phyloP scores from a whole-genome alignment of 2,888 invertebrate genomes.

The Nasonovia ribisnigri region DNA sequence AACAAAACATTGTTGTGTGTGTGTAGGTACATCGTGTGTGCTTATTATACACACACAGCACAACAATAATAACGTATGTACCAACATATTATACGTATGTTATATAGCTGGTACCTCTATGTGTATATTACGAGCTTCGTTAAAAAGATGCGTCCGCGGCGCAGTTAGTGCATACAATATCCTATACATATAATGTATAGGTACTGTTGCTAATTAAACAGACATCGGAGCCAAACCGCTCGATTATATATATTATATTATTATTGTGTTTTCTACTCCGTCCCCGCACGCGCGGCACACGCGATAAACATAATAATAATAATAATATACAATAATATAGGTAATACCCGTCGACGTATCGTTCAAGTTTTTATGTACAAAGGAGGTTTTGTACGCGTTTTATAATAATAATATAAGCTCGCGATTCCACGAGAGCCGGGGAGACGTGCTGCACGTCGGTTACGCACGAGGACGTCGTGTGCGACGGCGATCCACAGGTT shows the following conservation, averaged over 20 bases:
- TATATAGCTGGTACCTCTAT: background rate
- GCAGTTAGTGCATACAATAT: background rate
- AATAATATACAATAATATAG: too few species aligned
- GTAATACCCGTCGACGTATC: background rate
- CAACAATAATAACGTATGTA: background rate
- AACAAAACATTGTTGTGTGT: background rate
- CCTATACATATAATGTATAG: background rate
- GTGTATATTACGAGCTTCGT: background rate
- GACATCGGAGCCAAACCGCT: background rate
- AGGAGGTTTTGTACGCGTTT: background rate
- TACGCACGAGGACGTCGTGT: background rate
- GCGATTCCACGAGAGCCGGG: background rate
- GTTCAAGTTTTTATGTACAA: background rate
- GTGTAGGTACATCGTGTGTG: background rate
- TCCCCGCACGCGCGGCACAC: background rate
- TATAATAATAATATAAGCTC: background rate
- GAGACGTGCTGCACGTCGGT: background rate
- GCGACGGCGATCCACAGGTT: background rate
- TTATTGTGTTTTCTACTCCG: background rate
- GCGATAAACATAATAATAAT: background rate
- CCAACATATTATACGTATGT: background rate
- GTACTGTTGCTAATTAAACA: background rate
- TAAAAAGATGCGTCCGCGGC: background rate
- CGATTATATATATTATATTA: background rate
- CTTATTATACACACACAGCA: background rate